These are phyloP conservation scores for Tachina grossa DNA, from an alignment of 2,888 invertebrate species.

Conservation along the genomic window DNA sequence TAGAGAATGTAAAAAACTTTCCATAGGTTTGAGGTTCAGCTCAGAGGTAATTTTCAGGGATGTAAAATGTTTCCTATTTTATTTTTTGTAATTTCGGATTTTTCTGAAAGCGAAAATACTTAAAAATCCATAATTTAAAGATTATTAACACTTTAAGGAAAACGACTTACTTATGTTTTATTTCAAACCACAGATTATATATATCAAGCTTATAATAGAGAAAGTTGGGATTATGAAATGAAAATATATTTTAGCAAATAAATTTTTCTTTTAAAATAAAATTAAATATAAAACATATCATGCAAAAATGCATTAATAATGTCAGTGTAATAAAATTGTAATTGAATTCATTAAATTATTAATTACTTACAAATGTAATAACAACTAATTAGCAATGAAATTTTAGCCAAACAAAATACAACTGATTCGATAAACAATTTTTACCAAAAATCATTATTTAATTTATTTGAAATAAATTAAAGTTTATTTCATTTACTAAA, in stretches of 20 bases:
- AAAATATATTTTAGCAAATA: constrained; percentile 3
- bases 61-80: no score
- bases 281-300: constrained; percentile 16
- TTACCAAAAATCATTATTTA: background rate
- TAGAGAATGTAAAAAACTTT: no score
- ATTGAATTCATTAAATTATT: constrained; percentile 26
- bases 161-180: background rate
- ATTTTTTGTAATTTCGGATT: no score
- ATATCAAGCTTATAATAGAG: constrained; percentile 24
- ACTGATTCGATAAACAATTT: background rate
- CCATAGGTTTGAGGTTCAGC: no score
- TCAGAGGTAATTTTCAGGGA: no score
- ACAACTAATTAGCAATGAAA: constrained; percentile 39
- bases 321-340: constrained; percentile 49
- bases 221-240: constrained; percentile 49
- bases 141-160: background rate
- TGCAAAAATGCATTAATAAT: constrained; percentile 39
- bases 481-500: background rate
- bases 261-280: constrained; percentile 9
- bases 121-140: background rate
- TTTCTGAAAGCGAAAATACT: no score
- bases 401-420: constrained; percentile 8
- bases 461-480: constrained; percentile 1
- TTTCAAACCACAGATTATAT: constrained; percentile 11
- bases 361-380: constrained; percentile 13